Base-by-base conservation (phyloP, 1,140 invertebrate species). In the Bombus vancouverensis region DNA sequence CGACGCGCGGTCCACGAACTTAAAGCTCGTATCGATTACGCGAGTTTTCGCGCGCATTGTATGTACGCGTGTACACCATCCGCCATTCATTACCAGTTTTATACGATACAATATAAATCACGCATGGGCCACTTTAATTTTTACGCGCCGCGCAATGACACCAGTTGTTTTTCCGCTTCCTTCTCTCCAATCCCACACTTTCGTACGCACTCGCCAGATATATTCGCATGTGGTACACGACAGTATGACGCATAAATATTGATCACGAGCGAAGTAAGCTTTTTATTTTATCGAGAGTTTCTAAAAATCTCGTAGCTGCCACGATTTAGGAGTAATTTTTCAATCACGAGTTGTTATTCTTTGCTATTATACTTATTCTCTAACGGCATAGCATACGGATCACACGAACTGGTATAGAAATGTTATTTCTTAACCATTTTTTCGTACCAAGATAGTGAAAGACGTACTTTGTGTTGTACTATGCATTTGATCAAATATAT, bases 51-150 rank as follows among this genome's bases (percentile, higher is more conserved):
- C 59, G 57, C 39, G 2, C n/a, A n/a, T 32, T n/a, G 42, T 28
- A 44, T 25, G 81, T 57, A 57, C 39, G 28, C 73, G 5, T 9
- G 62, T 34, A 74, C 39, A 22, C 57, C 42, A 37, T 6, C 44
- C 37, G 15, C 66, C 68, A 79, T 84, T 71, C 76, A 79, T 84
- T 84, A 79, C 65, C 28, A 37, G 53, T 53, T 78, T 44, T 84
- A 70, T 71, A 25, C 82, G 47, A 28, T 28, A n/a, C 75, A 6
- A 59, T 79, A 79, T 79, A 79, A 79, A 84, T 84, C 82, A 79
- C 82, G 82, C 39, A 84, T 72, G 76, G 82, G 9, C 47, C 75
- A 42, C 39, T 84, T 79, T 79, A 79, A 84, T 84, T 84, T 84
- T 62, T 79, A 22, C 68, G 18, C 68, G 47, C 2, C 62, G 22